phyloP scores from a whole-genome alignment of 1,140 invertebrate genomes.

The Latrodectus geometricus region DNA sequence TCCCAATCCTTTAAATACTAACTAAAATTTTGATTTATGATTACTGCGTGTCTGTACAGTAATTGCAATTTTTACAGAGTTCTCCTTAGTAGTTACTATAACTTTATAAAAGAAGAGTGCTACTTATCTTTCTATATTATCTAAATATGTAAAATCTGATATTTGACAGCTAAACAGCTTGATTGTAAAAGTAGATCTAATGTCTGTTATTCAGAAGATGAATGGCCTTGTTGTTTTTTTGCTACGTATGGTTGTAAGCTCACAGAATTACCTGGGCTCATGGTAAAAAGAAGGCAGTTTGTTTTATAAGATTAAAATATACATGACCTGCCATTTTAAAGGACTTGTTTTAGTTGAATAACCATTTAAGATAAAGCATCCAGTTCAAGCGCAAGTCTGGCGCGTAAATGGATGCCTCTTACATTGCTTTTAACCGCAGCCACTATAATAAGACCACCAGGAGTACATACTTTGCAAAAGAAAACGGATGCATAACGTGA shows the following conservation, averaged over 20 bases:
- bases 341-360: neutral
- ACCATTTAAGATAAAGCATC: neutral
- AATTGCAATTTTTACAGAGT: too few relatives aligned
- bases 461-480: neutral
- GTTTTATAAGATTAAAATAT: neutral
- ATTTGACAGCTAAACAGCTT: too few relatives aligned
- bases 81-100: too few relatives aligned
- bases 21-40: too few relatives aligned
- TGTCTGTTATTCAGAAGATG: neutral
- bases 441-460: neutral
- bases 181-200: neutral
- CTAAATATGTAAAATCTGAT: too few relatives aligned
- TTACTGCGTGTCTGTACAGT: too few relatives aligned
- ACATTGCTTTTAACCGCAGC: neutral
- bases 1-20: too few relatives aligned
- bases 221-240: too few relatives aligned
- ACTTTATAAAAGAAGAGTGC: too few relatives aligned
- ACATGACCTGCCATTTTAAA: neutral
- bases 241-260: too few relatives aligned
- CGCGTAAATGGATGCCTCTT: neutral
- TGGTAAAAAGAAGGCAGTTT: neutral
- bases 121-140: too few relatives aligned
- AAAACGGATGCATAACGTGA: conserved; percentile 20
- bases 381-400: neutral
- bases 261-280: neutral